Conservation (phyloP, 1,140 invertebrate genomes). For the Halictus rubicundus region DNA sequence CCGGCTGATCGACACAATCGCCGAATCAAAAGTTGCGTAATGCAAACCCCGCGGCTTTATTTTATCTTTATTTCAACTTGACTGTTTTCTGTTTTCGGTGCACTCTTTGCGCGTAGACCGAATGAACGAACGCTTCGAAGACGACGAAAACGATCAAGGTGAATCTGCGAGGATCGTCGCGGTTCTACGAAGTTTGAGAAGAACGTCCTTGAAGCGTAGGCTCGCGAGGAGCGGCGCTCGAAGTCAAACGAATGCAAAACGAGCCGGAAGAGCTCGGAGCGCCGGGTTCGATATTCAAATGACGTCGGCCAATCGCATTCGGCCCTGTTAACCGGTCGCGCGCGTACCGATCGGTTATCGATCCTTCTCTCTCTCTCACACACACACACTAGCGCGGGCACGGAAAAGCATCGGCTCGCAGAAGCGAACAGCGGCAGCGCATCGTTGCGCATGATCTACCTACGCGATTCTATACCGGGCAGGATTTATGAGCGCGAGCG, state of each 20-base stretch:
- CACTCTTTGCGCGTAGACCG: too few species aligned
- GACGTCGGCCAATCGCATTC: constrained; percentile 31
- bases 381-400: neutral
- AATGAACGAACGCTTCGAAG: too few species aligned
- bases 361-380: neutral
- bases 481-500: constrained; percentile 50
- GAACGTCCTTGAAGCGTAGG: neutral
- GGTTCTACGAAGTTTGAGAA: too few species aligned
- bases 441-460: constrained; percentile 57
- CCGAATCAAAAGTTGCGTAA: too few species aligned
- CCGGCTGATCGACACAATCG: too few species aligned
- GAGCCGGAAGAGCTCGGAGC: constrained; percentile 5
- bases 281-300: constrained; percentile 41
- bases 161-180: too few species aligned
- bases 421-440: constrained; percentile 22
- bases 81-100: too few species aligned
- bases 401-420: constrained; percentile 1
- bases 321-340: constrained; percentile 22
- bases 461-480: constrained; percentile 43
- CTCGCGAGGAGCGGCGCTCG: neutral
- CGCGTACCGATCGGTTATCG: constrained; percentile 52
- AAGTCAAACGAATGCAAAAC: neutral
- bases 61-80: too few species aligned
- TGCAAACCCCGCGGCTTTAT: too few species aligned
- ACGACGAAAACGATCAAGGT: too few species aligned